Evolutionary conservation across 2,888 invertebrate species (phyloP).

Genomic region (Microplitis manilae): DNA sequence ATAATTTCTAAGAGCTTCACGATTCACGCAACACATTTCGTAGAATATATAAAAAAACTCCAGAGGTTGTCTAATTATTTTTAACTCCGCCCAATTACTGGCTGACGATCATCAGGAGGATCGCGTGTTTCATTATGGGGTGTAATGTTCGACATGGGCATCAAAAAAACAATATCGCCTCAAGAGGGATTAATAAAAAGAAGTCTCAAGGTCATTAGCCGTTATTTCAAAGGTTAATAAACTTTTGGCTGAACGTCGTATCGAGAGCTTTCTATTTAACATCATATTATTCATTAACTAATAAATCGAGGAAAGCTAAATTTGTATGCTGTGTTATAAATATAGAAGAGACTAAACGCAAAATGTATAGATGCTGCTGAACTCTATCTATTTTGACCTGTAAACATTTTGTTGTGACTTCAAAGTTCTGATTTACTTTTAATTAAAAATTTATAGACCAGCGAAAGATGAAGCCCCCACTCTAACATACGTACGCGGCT

Average conservation of each 20-base stretch:
- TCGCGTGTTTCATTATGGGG: background rate
- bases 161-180: background rate
- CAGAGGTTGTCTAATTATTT: background rate
- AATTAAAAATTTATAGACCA: too few relatives aligned
- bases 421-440: too few relatives aligned
- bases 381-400: too few relatives aligned
- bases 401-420: too few relatives aligned
- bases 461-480: too few relatives aligned
- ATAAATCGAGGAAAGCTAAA: background rate
- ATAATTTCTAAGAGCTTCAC: slow-evolving; percentile 8
- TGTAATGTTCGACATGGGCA: background rate
- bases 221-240: background rate
- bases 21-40: slow-evolving; percentile 32
- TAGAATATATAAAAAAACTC: slow-evolving; percentile 11
- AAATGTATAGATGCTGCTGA: too few relatives aligned
- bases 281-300: background rate
- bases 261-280: background rate
- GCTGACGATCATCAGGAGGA: background rate
- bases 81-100: background rate
- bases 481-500: too few relatives aligned
- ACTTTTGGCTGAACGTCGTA: background rate
- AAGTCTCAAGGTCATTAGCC: background rate
- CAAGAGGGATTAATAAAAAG: background rate
- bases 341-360: too few relatives aligned
- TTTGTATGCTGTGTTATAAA: too few relatives aligned